phyloP scores from a whole-genome alignment of 2,888 invertebrate genomes.

The Pinctada fucata region DNA sequence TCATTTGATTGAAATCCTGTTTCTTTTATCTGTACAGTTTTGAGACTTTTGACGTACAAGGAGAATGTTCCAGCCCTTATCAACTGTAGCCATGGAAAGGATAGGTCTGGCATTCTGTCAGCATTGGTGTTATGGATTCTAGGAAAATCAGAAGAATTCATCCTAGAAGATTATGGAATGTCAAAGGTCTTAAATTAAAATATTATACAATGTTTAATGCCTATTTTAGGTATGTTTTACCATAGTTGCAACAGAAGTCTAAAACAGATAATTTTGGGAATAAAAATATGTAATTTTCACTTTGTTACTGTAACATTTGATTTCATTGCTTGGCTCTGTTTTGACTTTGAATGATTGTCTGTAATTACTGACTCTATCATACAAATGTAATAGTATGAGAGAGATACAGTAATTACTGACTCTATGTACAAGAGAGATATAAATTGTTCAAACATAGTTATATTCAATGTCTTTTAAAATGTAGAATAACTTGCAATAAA shows the following conservation, averaged over 20 bases:
- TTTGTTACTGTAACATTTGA: background rate
- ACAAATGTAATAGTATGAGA: no score
- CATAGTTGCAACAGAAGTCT: no score
- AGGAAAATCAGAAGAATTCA: constrained; percentile 61
- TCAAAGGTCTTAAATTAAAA: constrained; percentile 50
- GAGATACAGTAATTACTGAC: no score
- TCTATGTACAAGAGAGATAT: no score
- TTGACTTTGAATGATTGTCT: no score
- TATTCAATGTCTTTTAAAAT: no score
- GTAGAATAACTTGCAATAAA: no score
- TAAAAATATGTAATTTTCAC: background rate
- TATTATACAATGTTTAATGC: background rate
- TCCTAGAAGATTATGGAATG: constrained; percentile 62
- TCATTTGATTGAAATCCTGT: background rate
- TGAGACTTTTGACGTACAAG: constrained; percentile 64
- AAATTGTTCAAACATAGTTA: no score
- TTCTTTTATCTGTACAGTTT: constrained; percentile 49
- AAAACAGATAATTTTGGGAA: background rate
- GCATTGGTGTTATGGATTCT: constrained; percentile 65
- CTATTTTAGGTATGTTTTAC: background rate
- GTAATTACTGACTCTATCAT: no score
- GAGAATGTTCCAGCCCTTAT: constrained; percentile 65
- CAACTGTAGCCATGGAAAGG: constrained; percentile 73
- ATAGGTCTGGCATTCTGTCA: constrained; percentile 69
- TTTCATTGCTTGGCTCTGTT: no score